These are phyloP conservation scores for Zaprionus taronus DNA, from an alignment of 1,140 invertebrate species.

Conservation along the genomic window DNA sequence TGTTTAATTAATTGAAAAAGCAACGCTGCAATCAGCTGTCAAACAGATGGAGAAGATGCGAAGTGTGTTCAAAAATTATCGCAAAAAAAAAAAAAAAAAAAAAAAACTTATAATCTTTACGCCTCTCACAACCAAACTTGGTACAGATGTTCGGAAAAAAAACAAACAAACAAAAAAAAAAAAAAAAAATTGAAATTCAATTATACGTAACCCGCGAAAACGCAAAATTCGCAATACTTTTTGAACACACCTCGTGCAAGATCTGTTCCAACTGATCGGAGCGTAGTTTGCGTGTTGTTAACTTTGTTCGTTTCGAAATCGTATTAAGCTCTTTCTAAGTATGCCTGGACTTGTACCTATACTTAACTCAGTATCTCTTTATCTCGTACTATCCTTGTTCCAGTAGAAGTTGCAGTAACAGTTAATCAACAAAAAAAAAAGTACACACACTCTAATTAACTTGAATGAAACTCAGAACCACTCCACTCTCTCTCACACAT, in stretches of 20 bases:
- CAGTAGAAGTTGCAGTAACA: constrained; percentile 74
- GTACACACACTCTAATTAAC: constrained; percentile 37
- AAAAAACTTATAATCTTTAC: too few species aligned
- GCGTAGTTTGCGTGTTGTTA: constrained; percentile 41
- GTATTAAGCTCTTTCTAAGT: constrained; percentile 48
- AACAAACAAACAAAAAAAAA: too few species aligned
- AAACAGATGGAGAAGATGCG: not conserved
- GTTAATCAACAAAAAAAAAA: constrained; percentile 47
- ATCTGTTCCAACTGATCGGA: constrained; percentile 37
- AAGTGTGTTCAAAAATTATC: too few species aligned
- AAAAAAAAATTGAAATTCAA: too few species aligned
- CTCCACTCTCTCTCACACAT: constrained; percentile 23
- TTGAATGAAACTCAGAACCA: constrained; percentile 50
- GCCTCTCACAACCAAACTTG: too few species aligned
- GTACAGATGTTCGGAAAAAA: too few species aligned
- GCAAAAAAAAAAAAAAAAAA: too few species aligned
- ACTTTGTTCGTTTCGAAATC: constrained; percentile 62
- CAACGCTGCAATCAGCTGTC: constrained; percentile 25
- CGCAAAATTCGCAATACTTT: too few species aligned
- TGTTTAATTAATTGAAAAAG: constrained; percentile 36
- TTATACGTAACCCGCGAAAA: too few species aligned
- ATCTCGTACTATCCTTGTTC: constrained; percentile 50
- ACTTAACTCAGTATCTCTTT: constrained; percentile 33
- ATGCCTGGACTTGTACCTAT: constrained; percentile 45
- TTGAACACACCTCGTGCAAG: not conserved